Evolutionary conservation across 2,797 vertebrate species (phyloP).

Genomic region (Acrossocheilus fasciatus): DNA sequence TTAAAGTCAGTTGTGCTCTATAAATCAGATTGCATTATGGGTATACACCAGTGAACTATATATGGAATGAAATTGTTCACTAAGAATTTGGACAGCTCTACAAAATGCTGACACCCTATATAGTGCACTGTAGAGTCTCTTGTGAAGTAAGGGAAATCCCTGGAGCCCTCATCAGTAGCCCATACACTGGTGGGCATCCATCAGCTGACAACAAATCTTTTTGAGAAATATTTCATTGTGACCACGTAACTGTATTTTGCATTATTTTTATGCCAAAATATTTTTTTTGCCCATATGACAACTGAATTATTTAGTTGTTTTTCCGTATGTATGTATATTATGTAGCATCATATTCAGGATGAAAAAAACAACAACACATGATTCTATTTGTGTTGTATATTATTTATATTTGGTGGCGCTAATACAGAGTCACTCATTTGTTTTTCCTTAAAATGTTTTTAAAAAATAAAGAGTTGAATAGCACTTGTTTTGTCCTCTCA

Average conservation of each 20-base stretch:
- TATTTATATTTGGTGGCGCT: background rate
- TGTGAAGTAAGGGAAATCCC: conserved; percentile 33
- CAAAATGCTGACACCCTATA: conserved; percentile 41
- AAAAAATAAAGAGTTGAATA: background rate
- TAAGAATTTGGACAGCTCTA: conserved; percentile 27
- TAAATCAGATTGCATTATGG: conserved; percentile 9
- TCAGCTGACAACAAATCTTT: conserved; percentile 33
- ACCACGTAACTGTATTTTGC: conserved; percentile 1
- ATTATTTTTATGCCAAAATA: conserved; percentile 1
- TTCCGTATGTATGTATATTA: background rate
- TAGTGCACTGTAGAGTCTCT: conserved; percentile 8
- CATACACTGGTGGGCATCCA: conserved; percentile 56
- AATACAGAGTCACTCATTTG: background rate
- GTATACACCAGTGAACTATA: conserved; percentile 21
- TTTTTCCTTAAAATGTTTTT: background rate
- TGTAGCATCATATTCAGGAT: background rate
- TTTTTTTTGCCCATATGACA: background rate
- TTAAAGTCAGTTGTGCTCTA: background rate
- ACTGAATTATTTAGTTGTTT: conserved; percentile 8
- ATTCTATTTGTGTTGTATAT: background rate
- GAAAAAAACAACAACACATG: background rate
- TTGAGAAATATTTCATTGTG: conserved; percentile 36
- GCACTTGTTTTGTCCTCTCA: background rate
- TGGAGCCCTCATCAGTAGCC: conserved; percentile 54
- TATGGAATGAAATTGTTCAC: conserved; percentile 29